A percentile compares a stretch with the other conserved stretches of the same genome.
These are phyloP conservation scores for Dromaius novaehollandiae DNA, from an alignment of 2,113 vertebrate species.

Conservation along the genomic window DNA sequence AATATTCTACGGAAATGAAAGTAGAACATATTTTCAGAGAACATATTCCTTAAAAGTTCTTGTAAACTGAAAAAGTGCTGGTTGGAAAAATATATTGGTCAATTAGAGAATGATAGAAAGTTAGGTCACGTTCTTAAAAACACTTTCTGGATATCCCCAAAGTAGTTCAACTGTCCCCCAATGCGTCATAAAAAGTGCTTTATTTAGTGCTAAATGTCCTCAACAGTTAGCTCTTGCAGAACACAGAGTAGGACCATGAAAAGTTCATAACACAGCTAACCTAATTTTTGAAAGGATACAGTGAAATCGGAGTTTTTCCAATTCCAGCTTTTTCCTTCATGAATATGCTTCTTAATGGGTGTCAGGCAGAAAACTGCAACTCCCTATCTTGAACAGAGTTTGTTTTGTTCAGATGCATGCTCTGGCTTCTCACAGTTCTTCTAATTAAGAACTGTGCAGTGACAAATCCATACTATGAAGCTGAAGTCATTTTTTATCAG, in stretches of 20 bases:
- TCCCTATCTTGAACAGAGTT: slow-evolving; percentile 60
- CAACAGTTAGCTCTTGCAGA: neutral
- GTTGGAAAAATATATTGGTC: neutral
- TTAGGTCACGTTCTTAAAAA: neutral
- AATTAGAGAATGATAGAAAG: neutral
- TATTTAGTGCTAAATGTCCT: neutral
- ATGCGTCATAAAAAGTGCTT: neutral
- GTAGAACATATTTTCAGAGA: neutral
- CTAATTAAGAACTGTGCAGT: slow-evolving; percentile 60
- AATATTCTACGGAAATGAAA: neutral
- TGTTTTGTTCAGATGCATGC: slow-evolving; percentile 72
- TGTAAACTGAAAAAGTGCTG: neutral
- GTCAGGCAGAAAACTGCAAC: slow-evolving; percentile 31
- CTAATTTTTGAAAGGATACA: slow-evolving; percentile 44
- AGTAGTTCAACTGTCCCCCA: neutral
- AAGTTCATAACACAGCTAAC: neutral
- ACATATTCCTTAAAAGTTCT: neutral
- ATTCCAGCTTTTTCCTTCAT: slow-evolving; percentile 16
- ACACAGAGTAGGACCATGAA: neutral
- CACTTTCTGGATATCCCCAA: neutral
- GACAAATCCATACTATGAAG: slow-evolving; percentile 67
- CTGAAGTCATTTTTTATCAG: slow-evolving; percentile 74
- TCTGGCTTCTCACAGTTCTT: slow-evolving; percentile 61
- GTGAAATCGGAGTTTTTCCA: neutral
- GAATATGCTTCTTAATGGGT: slow-evolving; percentile 48